These are phyloP conservation scores for Sorex fumeus DNA, from an alignment of 2,113 vertebrate species.

Conservation along the genomic window DNA sequence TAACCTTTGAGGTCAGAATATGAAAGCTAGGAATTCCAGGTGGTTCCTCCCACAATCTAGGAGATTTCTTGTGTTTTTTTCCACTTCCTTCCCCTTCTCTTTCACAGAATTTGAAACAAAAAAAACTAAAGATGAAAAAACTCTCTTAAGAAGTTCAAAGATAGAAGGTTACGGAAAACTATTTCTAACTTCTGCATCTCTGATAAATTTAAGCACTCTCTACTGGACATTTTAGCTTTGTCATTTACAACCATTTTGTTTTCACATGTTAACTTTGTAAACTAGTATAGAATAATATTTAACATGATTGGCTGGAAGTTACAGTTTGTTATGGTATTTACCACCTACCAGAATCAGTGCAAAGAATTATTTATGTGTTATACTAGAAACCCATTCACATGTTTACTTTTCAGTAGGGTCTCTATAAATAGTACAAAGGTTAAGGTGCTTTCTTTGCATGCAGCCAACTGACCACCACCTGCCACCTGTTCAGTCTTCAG, in stretches of 20 bases:
- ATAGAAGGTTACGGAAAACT: conserved; percentile 11
- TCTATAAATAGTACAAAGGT: too few relatives aligned
- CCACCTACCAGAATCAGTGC: conserved; percentile 19
- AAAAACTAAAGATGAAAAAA: too few relatives aligned
- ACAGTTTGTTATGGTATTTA: background rate
- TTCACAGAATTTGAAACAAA: too few relatives aligned
- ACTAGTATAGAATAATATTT: background rate
- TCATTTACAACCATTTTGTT: conserved; percentile 36
- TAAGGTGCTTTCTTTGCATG: too few relatives aligned
- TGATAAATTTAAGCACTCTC: conserved; percentile 36
- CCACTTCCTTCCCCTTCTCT: too few relatives aligned
- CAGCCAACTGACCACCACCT: background rate
- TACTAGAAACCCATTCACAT: background rate
- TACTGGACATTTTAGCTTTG: conserved; percentile 19
- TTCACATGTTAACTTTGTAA: conserved; percentile 39
- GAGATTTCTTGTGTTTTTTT: too few relatives aligned
- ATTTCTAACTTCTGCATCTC: background rate
- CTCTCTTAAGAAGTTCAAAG: background rate
- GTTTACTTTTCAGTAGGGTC: too few relatives aligned
- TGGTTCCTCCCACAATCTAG: too few relatives aligned
- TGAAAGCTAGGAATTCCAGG: background rate
- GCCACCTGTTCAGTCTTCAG: background rate
- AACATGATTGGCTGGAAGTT: conserved; percentile 41
- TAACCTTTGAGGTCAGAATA: conserved; percentile 20
- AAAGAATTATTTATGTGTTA: conserved; percentile 3